phyloP scores from a whole-genome alignment of 2,888 invertebrate genomes.

The Chloroclystis v-ata region DNA sequence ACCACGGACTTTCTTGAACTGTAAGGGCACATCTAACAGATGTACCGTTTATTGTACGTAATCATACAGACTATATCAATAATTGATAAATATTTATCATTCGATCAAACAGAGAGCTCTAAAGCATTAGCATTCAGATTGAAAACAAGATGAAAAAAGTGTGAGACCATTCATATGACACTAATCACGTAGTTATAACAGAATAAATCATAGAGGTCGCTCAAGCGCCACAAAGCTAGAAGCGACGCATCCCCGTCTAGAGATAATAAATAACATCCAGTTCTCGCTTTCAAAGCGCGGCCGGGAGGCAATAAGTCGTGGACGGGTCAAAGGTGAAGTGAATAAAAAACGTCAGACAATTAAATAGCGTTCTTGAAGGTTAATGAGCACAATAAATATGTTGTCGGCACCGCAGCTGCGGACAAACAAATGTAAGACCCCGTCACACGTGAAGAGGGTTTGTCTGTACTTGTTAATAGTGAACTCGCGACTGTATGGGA shows the following conservation, averaged over 20 bases:
- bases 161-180: constrained; percentile 46
- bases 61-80: constrained; percentile 3
- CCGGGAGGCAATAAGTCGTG: constrained; percentile 75
- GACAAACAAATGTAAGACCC: constrained; percentile 69
- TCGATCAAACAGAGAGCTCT: constrained; percentile 1
- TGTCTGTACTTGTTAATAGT: constrained; percentile 16
- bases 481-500: constrained; percentile 21
- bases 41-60: constrained; percentile 32
- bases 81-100: constrained; percentile 3
- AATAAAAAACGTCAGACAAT: constrained; percentile 78
- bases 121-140: constrained; percentile 11
- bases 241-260: constrained; percentile 67
- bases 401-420: constrained; percentile 77
- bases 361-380: constrained; percentile 79
- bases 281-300: constrained; percentile 73
- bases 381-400: constrained; percentile 79
- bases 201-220: constrained; percentile 71
- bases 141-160: constrained; percentile 24
- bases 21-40: constrained; percentile 37
- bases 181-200: constrained; percentile 69
- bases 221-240: constrained; percentile 74
- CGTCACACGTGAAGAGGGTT: constrained; percentile 71
- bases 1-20: constrained; percentile 48
- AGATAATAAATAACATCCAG: constrained; percentile 74
- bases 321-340: constrained; percentile 76